A percentile compares a stretch with the other conserved stretches of the same genome.
Evolutionary conservation across 2,113 vertebrate genomes (phyloP).

Genomic region (Aptenodytes forsteri): DNA sequence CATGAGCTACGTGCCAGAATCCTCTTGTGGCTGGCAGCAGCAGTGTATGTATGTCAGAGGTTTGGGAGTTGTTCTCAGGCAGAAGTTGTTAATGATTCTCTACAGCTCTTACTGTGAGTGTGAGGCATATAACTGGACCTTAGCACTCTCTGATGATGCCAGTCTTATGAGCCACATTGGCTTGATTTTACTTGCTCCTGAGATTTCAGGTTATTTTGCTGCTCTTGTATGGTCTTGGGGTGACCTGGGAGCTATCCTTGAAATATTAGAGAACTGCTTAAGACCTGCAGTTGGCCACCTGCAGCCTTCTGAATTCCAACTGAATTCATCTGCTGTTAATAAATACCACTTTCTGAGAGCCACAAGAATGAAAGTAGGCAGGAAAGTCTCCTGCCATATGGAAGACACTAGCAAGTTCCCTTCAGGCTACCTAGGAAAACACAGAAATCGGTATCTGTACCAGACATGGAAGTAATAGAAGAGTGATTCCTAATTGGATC

Average conservation of each 20-base stretch:
- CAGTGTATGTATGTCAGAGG: rapidly evolving
- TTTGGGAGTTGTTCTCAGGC: background rate
- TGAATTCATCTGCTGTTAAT: background rate
- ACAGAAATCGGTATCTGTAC: background rate
- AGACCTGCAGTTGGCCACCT: background rate
- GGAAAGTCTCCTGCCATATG: background rate
- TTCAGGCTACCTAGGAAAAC: background rate
- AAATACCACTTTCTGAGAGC: background rate
- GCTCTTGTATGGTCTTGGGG: background rate
- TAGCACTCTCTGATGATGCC: background rate
- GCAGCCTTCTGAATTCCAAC: background rate
- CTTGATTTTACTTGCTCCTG: background rate
- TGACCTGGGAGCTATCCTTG: background rate
- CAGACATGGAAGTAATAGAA: background rate
- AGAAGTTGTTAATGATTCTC: background rate
- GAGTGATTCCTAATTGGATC: background rate
- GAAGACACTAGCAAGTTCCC: background rate
- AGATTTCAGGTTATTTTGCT: background rate
- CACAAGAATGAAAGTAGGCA: background rate
- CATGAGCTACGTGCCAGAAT: rapidly evolving
- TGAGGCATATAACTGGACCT: background rate
- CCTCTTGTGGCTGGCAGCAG: background rate
- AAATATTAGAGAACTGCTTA: background rate
- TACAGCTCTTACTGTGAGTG: background rate
- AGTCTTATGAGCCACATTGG: background rate